A percentile compares a stretch with the other conserved stretches of the same genome.
These are phyloP conservation scores for Thamnaconus septentrionalis DNA, from an alignment of 2,113 vertebrate species.

Conservation along the genomic window DNA sequence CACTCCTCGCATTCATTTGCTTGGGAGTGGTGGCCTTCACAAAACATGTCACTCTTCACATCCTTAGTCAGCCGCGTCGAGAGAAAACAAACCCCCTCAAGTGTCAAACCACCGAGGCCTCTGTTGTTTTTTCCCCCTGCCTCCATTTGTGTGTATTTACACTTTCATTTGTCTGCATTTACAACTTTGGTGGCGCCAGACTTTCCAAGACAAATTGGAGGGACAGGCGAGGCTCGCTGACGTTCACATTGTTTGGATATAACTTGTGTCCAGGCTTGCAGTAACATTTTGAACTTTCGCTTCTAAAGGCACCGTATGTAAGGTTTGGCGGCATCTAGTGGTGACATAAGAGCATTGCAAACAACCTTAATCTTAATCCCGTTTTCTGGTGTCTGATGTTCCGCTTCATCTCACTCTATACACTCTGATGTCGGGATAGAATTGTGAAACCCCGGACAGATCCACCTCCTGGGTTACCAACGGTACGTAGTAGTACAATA, in stretches of 20 bases:
- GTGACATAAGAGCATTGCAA: no score
- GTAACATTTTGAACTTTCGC: background rate
- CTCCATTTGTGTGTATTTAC: conserved; percentile 20
- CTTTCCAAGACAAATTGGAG: conserved; percentile 54
- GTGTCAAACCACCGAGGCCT: conserved; percentile 19
- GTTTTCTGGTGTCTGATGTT: no score
- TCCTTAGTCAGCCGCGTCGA: conserved; percentile 1
- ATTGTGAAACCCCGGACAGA: no score
- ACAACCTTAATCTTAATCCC: no score
- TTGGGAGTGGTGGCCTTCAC: conserved; percentile 8
- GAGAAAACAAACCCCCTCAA: conserved; percentile 21
- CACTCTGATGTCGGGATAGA: no score
- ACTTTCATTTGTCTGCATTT: conserved; percentile 6
- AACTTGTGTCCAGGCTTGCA: background rate
- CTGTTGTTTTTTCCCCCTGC: conserved; percentile 26
- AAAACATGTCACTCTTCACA: conserved; percentile 7
- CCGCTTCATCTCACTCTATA: no score
- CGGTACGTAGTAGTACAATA: no score
- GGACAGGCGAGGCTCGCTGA: background rate
- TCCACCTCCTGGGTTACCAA: no score
- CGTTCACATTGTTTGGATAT: conserved; percentile 12
- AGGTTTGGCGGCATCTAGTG: no score
- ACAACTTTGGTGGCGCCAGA: conserved; percentile 15
- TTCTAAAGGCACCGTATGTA: no score
- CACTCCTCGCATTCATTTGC: conserved; percentile 32